These are phyloP conservation scores for Amphiprion percula DNA, from an alignment of 2,113 vertebrate species.

Conservation along the genomic window DNA sequence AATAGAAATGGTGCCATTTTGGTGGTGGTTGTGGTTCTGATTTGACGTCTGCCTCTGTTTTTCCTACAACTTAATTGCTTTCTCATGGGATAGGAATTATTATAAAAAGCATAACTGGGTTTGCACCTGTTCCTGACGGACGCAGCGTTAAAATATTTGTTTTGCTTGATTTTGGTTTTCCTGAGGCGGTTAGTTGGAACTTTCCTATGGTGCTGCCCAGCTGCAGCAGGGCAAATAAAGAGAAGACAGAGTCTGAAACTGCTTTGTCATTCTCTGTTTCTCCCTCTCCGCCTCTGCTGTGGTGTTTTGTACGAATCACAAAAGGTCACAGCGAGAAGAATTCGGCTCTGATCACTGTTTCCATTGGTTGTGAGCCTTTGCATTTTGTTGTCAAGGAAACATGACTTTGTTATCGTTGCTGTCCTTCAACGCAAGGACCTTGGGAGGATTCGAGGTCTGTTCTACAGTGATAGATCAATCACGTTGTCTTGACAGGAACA, in stretches of 20 bases:
- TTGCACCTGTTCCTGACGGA: neutral
- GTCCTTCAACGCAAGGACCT: constrained; percentile 58
- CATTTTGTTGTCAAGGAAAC: constrained; percentile 61
- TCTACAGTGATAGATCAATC: constrained; percentile 59
- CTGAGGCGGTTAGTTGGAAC: constrained; percentile 8
- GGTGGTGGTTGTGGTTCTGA: no score
- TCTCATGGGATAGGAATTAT: neutral
- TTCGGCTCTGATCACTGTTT: constrained; percentile 38
- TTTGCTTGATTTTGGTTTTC: neutral
- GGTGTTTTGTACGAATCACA: constrained; percentile 33
- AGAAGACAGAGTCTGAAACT: constrained; percentile 13
- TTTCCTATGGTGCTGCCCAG: constrained; percentile 2
- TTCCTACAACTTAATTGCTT: no score
- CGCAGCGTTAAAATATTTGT: no score
- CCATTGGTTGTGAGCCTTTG: constrained; percentile 36
- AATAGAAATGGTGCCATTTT: no score
- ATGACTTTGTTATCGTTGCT: constrained; percentile 45
- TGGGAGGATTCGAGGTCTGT: constrained; percentile 45
- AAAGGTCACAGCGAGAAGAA: constrained; percentile 29
- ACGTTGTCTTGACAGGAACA: constrained; percentile 27
- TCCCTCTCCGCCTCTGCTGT: constrained; percentile 8
- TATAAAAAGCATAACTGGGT: neutral
- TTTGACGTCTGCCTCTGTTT: no score
- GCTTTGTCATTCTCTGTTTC: constrained; percentile 34
- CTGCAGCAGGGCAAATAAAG: constrained; percentile 11